Base-by-base conservation (phyloP, 2,113 vertebrate genomes). In the Chunga burmeisteri region DNA sequence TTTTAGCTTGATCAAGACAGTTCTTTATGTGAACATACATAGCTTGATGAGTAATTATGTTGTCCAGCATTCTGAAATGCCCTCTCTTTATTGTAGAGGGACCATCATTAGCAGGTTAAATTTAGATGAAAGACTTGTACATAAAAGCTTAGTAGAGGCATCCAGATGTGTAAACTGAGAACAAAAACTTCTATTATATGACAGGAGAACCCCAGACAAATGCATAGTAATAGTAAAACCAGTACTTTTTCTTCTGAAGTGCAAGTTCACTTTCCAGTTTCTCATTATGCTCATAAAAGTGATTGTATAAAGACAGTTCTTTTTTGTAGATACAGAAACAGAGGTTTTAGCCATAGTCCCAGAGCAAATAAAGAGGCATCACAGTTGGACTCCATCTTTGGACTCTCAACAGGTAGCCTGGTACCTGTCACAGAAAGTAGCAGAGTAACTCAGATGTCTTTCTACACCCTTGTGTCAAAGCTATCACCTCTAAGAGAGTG, bases 101-200 rank as follows among this genome's bases (percentile, higher is more conserved):
- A 66, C 86, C 65, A 68, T 95, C 80, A 92, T 93, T 97, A 96
- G 58, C 90, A 81, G 84, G 68, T 96, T 94, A 92, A 94, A 96
- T 91, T 91, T 94, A 91, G 90, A 97, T 94, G 4, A 96, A 95
- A 94, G 88, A 46, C 55, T 71, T 77, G 17, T 56, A 85, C 88
- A 88, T 96, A 70, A 95, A 93, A 97, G 94, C 88, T 91, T 67
- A 75, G 67, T 81, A 72, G 77, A 95, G 18, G 9, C n/a, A 86
- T 93, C 56, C 47, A 84, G 58, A 86, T 95, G 77, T 62, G 74
- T 86, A 88, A 92, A 79, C 44, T 18, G 91, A 92, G 91, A 94
- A 96, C 62, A 95, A 89, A 96, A 85, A 9, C 71, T 82, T 81
- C 70, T 92, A 11, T 89, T 89, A 32, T 77, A 47, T 88, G 40